Conservation (phyloP, 1,140 invertebrate genomes). For the Drosophila persimilis region DNA sequence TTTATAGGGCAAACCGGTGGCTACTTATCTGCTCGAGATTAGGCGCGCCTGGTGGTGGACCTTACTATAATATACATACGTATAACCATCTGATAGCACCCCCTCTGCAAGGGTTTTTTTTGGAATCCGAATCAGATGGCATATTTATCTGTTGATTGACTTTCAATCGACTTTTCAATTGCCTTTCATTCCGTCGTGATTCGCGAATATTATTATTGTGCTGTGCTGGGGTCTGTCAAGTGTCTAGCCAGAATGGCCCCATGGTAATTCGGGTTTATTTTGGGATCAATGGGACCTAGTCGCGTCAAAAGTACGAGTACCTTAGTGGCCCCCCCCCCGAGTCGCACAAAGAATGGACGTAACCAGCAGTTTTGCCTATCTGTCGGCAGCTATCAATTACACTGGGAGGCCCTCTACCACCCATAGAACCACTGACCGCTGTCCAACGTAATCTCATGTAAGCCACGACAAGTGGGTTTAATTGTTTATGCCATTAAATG, state of each 20-base stretch:
- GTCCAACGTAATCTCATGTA: slow-evolving; percentile 26
- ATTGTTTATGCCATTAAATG: slow-evolving; percentile 35
- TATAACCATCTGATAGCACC: slow-evolving; percentile 32
- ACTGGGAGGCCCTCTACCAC: not conserved
- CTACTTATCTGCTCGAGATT: slow-evolving; percentile 14
- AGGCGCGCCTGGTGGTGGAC: not conserved
- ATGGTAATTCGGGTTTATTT: slow-evolving; percentile 3
- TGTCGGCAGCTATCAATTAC: slow-evolving; percentile 20
- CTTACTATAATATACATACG: slow-evolving; percentile 3
- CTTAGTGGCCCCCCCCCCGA: not conserved
- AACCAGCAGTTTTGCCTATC: slow-evolving; percentile 8
- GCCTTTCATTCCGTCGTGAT: slow-evolving; percentile 7
- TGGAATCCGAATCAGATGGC: not conserved
- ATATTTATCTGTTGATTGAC: slow-evolving; percentile 19
- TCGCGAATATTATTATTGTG: not conserved
- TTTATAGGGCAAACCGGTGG: slow-evolving; percentile 33
- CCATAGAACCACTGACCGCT: not conserved
- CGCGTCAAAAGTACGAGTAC: too few relatives aligned
- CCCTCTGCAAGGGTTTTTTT: not conserved
- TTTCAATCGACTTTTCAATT: slow-evolving; percentile 19
- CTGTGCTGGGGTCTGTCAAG: slow-evolving; percentile 4
- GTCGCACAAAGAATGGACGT: not conserved
- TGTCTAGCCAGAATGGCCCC: not conserved
- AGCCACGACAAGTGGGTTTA: slow-evolving; percentile 26
- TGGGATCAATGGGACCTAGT: too few relatives aligned